These are phyloP conservation scores for Isurus oxyrinchus DNA, from an alignment of 2,113 vertebrate genomes.

Conservation along the genomic window DNA sequence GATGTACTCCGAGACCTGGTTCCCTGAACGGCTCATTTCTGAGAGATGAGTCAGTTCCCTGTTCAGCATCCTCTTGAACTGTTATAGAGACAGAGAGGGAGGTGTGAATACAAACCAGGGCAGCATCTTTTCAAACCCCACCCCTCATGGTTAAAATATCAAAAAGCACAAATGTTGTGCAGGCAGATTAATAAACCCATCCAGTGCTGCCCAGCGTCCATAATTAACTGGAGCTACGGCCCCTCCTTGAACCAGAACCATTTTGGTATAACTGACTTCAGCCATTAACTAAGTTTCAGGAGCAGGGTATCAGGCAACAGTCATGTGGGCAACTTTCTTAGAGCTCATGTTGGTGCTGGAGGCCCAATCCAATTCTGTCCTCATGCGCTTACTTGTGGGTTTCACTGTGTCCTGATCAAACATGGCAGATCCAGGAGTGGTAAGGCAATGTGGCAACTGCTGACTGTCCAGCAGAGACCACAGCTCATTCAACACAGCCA, in stretches of 20 bases:
- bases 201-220: no score
- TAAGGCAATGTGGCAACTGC: no score
- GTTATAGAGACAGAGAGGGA: neutral
- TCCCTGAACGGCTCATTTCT: conserved; percentile 90
- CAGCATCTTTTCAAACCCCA: neutral
- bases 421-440: no score
- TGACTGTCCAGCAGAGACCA: neutral
- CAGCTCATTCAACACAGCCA: neutral
- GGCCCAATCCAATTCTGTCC: neutral
- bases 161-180: neutral
- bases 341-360: neutral
- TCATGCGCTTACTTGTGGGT: no score
- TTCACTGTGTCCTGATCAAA: no score
- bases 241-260: neutral
- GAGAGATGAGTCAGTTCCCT: conserved; percentile 86
- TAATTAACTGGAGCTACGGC: neutral
- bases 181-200: neutral
- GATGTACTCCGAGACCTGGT: conserved; percentile 93
- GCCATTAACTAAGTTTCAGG: no score
- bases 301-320: no score
- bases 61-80: conserved; percentile 89
- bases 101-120: neutral
- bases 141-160: neutral
- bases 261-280: neutral
- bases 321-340: neutral